phyloP scores from a whole-genome alignment of 2,888 invertebrate species.

The Nomada flava region DNA sequence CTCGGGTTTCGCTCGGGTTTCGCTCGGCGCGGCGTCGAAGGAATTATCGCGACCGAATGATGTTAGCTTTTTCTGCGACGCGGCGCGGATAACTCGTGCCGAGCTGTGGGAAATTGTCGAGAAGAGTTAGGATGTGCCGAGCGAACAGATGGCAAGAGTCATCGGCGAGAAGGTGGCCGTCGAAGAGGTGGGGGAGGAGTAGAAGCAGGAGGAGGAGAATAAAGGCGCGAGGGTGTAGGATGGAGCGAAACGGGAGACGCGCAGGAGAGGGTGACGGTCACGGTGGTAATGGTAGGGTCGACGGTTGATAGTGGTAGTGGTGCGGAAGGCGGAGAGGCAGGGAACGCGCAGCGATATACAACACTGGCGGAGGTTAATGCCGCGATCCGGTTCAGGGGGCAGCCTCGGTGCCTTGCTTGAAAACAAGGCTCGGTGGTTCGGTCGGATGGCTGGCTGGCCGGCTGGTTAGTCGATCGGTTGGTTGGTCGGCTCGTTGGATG shows the following conservation, averaged over 20 bases:
- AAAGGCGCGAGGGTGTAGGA: slow-evolving; percentile 25
- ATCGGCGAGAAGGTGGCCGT: slow-evolving; percentile 53
- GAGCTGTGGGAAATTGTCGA: slow-evolving; percentile 35
- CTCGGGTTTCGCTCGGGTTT: not conserved
- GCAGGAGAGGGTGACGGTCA: slow-evolving; percentile 55
- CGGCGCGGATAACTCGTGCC: not conserved
- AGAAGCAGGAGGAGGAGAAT: slow-evolving; percentile 16
- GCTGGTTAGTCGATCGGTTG: slow-evolving; percentile 13
- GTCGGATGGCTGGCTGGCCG: slow-evolving; percentile 30
- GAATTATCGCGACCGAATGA: not conserved
- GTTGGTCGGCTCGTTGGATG: not conserved
- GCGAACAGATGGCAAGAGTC: slow-evolving; percentile 61
- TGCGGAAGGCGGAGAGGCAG: slow-evolving; percentile 58
- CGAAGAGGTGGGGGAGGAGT: slow-evolving; percentile 16
- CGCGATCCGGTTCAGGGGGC: slow-evolving; percentile 82
- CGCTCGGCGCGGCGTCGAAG: not conserved
- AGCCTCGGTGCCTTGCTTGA: slow-evolving; percentile 74
- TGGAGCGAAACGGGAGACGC: slow-evolving; percentile 27
- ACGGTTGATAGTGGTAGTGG: slow-evolving; percentile 49
- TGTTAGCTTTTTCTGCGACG: not conserved
- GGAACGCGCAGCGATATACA: slow-evolving; percentile 66
- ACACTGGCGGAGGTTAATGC: slow-evolving; percentile 79
- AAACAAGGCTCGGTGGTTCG: slow-evolving; percentile 73
- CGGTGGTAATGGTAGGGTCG: slow-evolving; percentile 62
- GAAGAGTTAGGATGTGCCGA: slow-evolving; percentile 46